Evolutionary conservation across 2,113 vertebrate genomes (phyloP).

Genomic region (Numida meleagris): DNA sequence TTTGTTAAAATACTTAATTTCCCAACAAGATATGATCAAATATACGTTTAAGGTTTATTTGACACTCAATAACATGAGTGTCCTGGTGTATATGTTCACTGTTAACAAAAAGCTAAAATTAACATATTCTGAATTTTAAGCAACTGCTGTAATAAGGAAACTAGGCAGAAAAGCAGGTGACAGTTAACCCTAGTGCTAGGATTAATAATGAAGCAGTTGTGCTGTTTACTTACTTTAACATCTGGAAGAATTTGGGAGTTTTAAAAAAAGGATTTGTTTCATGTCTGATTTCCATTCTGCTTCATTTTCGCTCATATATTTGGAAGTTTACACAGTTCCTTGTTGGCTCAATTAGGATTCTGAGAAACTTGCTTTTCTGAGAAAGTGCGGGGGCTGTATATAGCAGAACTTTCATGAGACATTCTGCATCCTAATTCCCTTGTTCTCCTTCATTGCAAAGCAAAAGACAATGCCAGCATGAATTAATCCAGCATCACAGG

Average conservation of each 20-base stretch:
- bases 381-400: not conserved
- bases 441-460: not conserved
- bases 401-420: not conserved
- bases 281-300: constrained; percentile 46
- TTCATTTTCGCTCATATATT: constrained; percentile 54
- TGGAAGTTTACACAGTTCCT: not conserved
- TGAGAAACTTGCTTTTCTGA: not conserved
- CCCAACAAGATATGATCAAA: constrained; percentile 44
- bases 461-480: not conserved
- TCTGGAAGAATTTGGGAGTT: constrained; percentile 70
- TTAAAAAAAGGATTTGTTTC: constrained; percentile 15
- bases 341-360: not conserved
- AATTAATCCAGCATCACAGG: constrained; percentile 19
- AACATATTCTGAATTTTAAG: constrained; percentile 40
- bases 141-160: constrained; percentile 18
- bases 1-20: constrained; percentile 57
- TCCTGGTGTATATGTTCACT: not conserved
- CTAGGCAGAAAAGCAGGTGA: constrained; percentile 43
- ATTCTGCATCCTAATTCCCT: not conserved
- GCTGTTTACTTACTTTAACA: constrained; percentile 70
- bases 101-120: constrained; percentile 67
- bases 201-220: constrained; percentile 60
- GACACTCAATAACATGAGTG: constrained; percentile 39
- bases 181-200: constrained; percentile 52
- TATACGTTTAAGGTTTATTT: constrained; percentile 42